Base-by-base conservation (phyloP, 1,140 invertebrate genomes). In the Drosophila punjabiensis region DNA sequence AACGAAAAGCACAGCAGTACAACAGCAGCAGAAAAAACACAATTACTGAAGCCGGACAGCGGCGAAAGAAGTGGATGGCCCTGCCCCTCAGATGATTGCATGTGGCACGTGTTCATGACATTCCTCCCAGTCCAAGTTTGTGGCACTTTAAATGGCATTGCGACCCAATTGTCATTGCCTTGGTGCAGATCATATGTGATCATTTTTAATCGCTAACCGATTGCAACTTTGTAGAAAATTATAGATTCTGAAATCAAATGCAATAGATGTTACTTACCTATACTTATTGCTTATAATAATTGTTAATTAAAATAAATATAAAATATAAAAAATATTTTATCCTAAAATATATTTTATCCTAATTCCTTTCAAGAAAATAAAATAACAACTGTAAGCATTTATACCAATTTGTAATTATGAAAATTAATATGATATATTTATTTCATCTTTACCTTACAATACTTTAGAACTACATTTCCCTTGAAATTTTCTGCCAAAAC, bases 41-140 rank as follows among this genome's bases (percentile, higher is more conserved):
- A 64, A 79, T 76, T 58, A 52, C 47, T 37, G 47, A 52, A 45
- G 55, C 76, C 52, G 69, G 41, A 56, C 55, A 28, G 55, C n/a
- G 47, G 33, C 48, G 43, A 53, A 47, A 74, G 70, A 71, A 76
- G 81, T 63, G 32, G 82, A 33, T 61, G 85, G 58, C 84, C 84
- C 65, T 84, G 85, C 69, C 71, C 77, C 71, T 87, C 47, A 45
- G 37, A 30, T 68, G 50, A 65, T 58, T 63, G 59, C 65, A 53
- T 70, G 70, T 43, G 64, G 83, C 83, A 87, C 84, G 80, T 83
- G 84, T 48, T 87, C 76, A 73, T 69, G 80, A 64, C 84, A 83
- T 83, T 86, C 80, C 77, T 76, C 39, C 60, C 58, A 85, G 61
- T 69, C 70, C 63, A 69, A 58, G 33, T 69, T 24, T 61, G 55